Evolutionary conservation across 2,113 vertebrate genomes (phyloP).

Genomic region (Protobothrops mucrosquamatus): DNA sequence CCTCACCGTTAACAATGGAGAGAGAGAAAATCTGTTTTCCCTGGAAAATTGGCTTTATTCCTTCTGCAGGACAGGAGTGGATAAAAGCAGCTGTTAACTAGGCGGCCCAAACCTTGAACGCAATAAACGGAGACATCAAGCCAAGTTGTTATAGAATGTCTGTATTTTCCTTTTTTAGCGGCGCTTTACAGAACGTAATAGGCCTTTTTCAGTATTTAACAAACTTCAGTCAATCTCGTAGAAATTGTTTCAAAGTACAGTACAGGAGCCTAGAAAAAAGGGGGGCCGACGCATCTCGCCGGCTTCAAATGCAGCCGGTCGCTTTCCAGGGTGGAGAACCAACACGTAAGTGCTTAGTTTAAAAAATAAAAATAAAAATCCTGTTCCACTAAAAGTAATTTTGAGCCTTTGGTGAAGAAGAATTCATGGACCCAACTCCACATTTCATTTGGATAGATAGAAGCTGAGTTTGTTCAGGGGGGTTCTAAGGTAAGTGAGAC

Average conservation of each 20-base stretch:
- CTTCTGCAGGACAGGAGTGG: too few species aligned
- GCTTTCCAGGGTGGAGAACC: conserved; percentile 47
- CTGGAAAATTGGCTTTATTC: background rate
- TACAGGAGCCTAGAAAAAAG: conserved; percentile 60
- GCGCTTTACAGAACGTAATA: conserved; percentile 72
- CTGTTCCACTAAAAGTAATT: conserved; percentile 54
- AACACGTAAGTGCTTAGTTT: conserved; percentile 65
- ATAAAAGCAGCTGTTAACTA: background rate
- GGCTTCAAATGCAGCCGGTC: conserved; percentile 63
- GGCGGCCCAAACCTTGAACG: background rate
- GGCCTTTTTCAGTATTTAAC: conserved; percentile 67
- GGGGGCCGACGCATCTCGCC: conserved; percentile 53
- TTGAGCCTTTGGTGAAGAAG: conserved; percentile 15
- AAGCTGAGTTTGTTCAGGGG: conserved; percentile 4
- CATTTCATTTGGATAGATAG: conserved; percentile 5
- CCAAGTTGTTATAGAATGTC: conserved; percentile 71
- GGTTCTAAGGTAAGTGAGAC: background rate
- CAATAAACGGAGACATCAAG: conserved; percentile 41
- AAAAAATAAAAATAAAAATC: too few species aligned
- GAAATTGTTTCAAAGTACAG: conserved; percentile 70
- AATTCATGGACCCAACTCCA: background rate
- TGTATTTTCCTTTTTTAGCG: conserved; percentile 70
- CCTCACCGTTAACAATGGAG: background rate
- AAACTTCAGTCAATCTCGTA: conserved; percentile 77
- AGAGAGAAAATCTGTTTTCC: background rate